phyloP scores from a whole-genome alignment of 2,888 invertebrate species.

The Chloroclysta siterata region DNA sequence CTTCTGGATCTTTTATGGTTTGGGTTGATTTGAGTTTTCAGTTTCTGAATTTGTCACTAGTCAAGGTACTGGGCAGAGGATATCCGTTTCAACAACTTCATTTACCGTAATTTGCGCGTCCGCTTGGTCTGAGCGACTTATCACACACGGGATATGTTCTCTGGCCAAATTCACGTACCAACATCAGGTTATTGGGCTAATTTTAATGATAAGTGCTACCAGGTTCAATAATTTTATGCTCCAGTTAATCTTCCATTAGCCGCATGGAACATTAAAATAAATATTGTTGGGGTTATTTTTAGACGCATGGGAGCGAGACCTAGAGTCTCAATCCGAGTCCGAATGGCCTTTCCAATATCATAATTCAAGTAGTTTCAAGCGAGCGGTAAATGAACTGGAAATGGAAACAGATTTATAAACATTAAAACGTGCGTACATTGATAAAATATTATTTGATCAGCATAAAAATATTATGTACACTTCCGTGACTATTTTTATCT shows the following conservation, averaged over 20 bases:
- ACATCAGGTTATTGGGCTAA: constrained; percentile 15
- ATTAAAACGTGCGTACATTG: constrained; percentile 44
- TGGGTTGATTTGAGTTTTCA: constrained; percentile 1
- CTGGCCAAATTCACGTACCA: constrained; percentile 25
- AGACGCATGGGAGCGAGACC: constrained; percentile 31
- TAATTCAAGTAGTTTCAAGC: constrained; percentile 18
- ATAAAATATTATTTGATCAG: constrained; percentile 62
- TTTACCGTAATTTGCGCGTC: constrained; percentile 46
- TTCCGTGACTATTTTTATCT: constrained; percentile 67
- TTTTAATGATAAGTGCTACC: constrained; percentile 29
- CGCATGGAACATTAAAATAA: constrained; percentile 43
- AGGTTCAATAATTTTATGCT: constrained; percentile 43
- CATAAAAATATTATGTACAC: constrained; percentile 61
- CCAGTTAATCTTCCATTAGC: constrained; percentile 45
- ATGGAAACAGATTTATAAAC: constrained; percentile 28
- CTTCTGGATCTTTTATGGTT: neutral
- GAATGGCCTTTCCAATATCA: constrained; percentile 29
- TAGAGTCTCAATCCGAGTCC: constrained; percentile 35
- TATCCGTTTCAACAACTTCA: constrained; percentile 46
- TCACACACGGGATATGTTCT: constrained; percentile 30
- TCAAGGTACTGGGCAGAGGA: constrained; percentile 38
- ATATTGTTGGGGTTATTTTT: constrained; percentile 41
- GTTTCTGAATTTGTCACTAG: constrained; percentile 37
- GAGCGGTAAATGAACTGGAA: constrained; percentile 24
- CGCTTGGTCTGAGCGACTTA: constrained; percentile 39